These are phyloP conservation scores for Peromyscus attwateri DNA, from an alignment of 2,797 vertebrate species.

Conservation along the genomic window DNA sequence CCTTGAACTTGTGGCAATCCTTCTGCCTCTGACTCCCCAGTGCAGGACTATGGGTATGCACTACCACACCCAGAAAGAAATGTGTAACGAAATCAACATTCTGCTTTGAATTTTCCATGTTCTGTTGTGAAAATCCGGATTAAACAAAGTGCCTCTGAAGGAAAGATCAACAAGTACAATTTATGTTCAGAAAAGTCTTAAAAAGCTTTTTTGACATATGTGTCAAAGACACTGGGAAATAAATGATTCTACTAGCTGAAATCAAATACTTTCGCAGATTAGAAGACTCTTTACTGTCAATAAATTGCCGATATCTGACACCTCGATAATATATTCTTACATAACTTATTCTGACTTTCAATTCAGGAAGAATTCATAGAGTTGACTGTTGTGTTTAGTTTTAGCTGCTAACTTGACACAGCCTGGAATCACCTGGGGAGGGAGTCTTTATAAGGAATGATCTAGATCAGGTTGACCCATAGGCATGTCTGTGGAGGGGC, in stretches of 20 bases:
- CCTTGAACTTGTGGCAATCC: neutral
- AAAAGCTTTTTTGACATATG: neutral
- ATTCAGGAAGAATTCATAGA: neutral
- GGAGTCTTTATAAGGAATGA: neutral
- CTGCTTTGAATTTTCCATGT: neutral
- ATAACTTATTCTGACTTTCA: conserved; percentile 5
- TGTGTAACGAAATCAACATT: neutral
- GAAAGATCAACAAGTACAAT: conserved; percentile 13
- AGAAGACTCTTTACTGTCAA: neutral
- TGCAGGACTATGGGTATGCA: too few relatives aligned
- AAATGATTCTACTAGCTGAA: neutral
- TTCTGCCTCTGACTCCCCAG: neutral
- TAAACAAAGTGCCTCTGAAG: neutral
- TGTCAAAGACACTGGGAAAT: conserved; percentile 24
- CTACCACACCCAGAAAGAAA: neutral
- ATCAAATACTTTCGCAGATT: neutral
- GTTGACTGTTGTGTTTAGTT: neutral
- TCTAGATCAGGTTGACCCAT: neutral
- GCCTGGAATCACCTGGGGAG: neutral
- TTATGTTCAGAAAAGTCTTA: conserved; percentile 36
- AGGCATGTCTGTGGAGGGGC: neutral
- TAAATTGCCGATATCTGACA: neutral
- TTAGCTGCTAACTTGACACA: neutral
- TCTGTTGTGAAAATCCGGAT: neutral
- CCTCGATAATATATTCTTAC: neutral